These are phyloP conservation scores for Mesocricetus auratus DNA, from an alignment of 2,113 vertebrate species.

Conservation along the genomic window DNA sequence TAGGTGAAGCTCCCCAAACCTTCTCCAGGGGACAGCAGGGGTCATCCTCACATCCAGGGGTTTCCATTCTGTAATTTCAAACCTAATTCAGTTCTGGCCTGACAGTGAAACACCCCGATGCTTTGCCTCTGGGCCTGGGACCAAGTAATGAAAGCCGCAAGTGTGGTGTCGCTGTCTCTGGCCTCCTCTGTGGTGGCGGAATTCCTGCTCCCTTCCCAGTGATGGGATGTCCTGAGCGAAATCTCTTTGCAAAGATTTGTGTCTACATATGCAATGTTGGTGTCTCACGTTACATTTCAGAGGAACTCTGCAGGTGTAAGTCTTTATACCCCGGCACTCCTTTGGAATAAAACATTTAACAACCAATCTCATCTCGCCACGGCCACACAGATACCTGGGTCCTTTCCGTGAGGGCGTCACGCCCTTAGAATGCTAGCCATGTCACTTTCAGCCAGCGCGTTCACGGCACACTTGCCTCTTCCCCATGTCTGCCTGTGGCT, in stretches of 20 bases:
- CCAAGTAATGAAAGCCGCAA: neutral
- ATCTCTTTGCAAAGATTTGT: neutral
- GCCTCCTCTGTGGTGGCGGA: accelerated
- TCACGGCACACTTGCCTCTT: neutral
- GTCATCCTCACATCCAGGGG: neutral
- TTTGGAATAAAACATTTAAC: neutral
- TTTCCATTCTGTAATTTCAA: neutral
- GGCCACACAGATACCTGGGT: neutral
- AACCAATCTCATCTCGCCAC: neutral
- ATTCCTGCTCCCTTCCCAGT: neutral
- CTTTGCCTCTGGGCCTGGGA: neutral
- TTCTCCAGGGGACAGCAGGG: neutral
- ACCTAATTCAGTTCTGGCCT: neutral
- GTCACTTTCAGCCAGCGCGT: neutral
- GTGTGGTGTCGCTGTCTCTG: accelerated
- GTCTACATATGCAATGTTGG: too few species aligned
- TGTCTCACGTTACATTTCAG: neutral
- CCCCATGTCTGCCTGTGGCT: neutral
- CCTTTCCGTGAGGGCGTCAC: neutral
- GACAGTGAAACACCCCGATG: neutral
- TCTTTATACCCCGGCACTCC: neutral
- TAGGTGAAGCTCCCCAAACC: neutral
- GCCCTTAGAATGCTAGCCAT: neutral
- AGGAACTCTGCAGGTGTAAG: neutral
- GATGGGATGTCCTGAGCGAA: neutral